Evolutionary conservation across 2,797 vertebrate genomes (phyloP).

Genomic region (Haliaeetus vocifer): DNA sequence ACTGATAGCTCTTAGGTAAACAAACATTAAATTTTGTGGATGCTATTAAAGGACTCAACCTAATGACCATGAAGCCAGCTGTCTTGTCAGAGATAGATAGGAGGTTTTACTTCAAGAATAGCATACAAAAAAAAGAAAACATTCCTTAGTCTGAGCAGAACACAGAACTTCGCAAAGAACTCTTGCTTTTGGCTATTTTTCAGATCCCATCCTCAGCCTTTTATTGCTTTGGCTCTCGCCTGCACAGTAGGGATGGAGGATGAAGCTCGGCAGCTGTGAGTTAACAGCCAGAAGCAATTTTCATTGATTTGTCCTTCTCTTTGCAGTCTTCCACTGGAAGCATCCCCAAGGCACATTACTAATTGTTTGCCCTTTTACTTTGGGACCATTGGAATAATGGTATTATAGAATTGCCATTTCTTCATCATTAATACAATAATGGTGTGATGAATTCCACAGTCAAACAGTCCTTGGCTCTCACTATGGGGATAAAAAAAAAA

Average conservation of each 20-base stretch:
- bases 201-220: neutral
- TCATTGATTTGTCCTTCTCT: slow-evolving; percentile 47
- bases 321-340: neutral
- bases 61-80: neutral
- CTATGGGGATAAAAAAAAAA: neutral
- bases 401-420: neutral
- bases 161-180: neutral
- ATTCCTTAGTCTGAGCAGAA: neutral
- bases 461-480: neutral
- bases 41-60: neutral
- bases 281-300: slow-evolving; percentile 32
- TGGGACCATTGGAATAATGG: neutral
- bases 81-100: neutral
- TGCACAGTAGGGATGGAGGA: neutral
- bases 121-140: neutral
- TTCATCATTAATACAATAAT: neutral
- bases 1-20: neutral
- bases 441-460: slow-evolving; percentile 5
- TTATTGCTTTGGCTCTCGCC: slow-evolving; percentile 3
- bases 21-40: neutral
- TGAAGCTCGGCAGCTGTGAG: neutral
- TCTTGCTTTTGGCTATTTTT: neutral
- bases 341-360: neutral
- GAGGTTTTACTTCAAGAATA: neutral
- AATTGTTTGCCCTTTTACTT: slow-evolving; percentile 42